Conservation (phyloP, 2,113 vertebrate species). For the Xiphophorus maculatus region DNA sequence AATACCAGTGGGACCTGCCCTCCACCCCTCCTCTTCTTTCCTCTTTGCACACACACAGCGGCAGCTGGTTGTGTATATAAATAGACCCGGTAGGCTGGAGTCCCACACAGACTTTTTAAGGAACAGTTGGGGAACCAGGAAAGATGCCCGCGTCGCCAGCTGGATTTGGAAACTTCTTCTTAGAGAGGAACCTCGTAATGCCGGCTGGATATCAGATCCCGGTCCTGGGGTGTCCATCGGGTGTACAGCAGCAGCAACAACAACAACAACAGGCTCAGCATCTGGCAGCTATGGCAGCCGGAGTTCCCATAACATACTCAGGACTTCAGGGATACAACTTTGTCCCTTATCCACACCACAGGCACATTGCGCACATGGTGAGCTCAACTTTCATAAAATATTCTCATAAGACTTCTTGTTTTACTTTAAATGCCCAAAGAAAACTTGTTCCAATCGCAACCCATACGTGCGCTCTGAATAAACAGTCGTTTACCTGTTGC, state of each 20-base stretch:
- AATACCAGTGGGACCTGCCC: conserved; percentile 40
- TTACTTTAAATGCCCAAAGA: neutral
- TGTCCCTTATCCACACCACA: conserved; percentile 77
- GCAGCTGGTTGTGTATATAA: conserved; percentile 67
- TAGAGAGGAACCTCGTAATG: conserved; percentile 76
- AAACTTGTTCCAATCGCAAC: neutral
- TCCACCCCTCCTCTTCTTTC: neutral
- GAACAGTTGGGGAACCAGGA: conserved; percentile 40
- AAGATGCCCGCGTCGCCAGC: conserved; percentile 81
- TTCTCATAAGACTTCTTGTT: neutral
- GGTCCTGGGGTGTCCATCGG: conserved; percentile 70
- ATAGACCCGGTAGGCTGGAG: conserved; percentile 2
- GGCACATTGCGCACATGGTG: conserved; percentile 79
- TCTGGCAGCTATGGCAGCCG: conserved; percentile 73
- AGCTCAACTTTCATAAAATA: conserved; percentile 24
- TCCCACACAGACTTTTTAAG: conserved; percentile 35
- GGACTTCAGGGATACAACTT: conserved; percentile 83
- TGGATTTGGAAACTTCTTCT: conserved; percentile 80
- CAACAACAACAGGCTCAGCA: conserved; percentile 53
- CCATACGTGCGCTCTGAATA: neutral
- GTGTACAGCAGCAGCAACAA: conserved; percentile 63
- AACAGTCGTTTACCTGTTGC: neutral
- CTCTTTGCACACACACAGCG: conserved; percentile 15
- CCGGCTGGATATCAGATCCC: conserved; percentile 77
- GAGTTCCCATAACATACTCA: conserved; percentile 73